These are phyloP conservation scores for Actinia equina DNA, from an alignment of 64 coral and sea anemone species.

Conservation along the genomic window DNA sequence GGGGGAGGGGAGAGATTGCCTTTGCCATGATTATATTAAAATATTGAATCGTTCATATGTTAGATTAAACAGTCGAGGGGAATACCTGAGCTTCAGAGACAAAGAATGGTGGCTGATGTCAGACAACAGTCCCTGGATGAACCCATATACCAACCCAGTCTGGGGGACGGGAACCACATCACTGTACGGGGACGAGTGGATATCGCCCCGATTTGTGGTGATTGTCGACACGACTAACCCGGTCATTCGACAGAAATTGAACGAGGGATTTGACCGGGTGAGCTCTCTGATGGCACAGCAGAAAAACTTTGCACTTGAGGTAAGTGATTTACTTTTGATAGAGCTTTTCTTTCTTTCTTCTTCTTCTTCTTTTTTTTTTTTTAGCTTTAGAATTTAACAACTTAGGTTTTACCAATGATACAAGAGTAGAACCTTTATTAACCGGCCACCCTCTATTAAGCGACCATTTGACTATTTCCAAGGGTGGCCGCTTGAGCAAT, in stretches of 20 bases:
- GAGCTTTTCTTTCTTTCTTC: background rate
- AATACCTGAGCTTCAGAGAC: conserved; percentile 71
- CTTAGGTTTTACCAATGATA: too few relatives aligned
- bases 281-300: conserved; percentile 32
- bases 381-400: too few relatives aligned
- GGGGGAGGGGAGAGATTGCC: too few relatives aligned
- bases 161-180: conserved; percentile 64
- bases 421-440: too few relatives aligned
- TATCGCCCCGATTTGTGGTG: conserved; percentile 66
- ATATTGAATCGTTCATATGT: background rate
- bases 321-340: background rate
- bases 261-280: conserved; percentile 49
- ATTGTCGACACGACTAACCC: conserved; percentile 56
- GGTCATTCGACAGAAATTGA: conserved; percentile 44
- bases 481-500: too few relatives aligned
- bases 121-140: conserved; percentile 61
- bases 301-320: conserved; percentile 70
- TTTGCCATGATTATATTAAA: background rate
- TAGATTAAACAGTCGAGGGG: conserved; percentile 65
- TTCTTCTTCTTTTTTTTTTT: too few relatives aligned
- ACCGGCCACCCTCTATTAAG: too few relatives aligned
- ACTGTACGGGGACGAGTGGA: conserved; percentile 59
- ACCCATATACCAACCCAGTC: conserved; percentile 57
- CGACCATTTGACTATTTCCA: too few relatives aligned
- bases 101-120: conserved; percentile 77